Evolutionary conservation across 2,888 invertebrate species (phyloP).

Genomic region (Eilema depressum): DNA sequence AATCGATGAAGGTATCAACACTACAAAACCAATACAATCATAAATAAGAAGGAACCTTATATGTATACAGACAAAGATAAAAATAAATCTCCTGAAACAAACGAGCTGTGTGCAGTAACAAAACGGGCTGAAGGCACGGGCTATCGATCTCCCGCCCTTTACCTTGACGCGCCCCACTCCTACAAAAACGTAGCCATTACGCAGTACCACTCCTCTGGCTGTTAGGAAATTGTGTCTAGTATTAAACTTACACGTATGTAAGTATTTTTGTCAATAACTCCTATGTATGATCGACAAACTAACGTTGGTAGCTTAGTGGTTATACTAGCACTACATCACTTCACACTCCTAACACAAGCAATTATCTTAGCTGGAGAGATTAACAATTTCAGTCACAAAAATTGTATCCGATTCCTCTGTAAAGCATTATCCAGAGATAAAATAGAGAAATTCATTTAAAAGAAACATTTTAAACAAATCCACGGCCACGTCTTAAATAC

Average conservation of each 20-base stretch:
- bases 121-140: slow-evolving; percentile 30
- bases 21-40: background rate
- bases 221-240: slow-evolving; percentile 19
- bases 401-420: too few species aligned
- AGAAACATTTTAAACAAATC: too few species aligned
- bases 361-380: too few species aligned
- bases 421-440: too few species aligned
- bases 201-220: slow-evolving; percentile 26
- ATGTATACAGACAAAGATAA: background rate
- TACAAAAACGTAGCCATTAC: slow-evolving; percentile 42
- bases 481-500: too few species aligned
- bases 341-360: too few species aligned
- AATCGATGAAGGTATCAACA: background rate
- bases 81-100: slow-evolving; percentile 19
- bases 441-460: too few species aligned
- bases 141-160: slow-evolving; percentile 54
- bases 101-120: slow-evolving; percentile 33
- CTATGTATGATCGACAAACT: too few species aligned
- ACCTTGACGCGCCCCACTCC: slow-evolving; percentile 48
- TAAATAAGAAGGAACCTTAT: background rate
- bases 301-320: too few species aligned
- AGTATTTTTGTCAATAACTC: background rate
- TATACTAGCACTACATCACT: too few species aligned
- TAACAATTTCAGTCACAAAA: too few species aligned
- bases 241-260: slow-evolving; percentile 19